These are phyloP conservation scores for Zelleria hepariella DNA, from an alignment of 2,888 invertebrate genomes.

Conservation along the genomic window DNA sequence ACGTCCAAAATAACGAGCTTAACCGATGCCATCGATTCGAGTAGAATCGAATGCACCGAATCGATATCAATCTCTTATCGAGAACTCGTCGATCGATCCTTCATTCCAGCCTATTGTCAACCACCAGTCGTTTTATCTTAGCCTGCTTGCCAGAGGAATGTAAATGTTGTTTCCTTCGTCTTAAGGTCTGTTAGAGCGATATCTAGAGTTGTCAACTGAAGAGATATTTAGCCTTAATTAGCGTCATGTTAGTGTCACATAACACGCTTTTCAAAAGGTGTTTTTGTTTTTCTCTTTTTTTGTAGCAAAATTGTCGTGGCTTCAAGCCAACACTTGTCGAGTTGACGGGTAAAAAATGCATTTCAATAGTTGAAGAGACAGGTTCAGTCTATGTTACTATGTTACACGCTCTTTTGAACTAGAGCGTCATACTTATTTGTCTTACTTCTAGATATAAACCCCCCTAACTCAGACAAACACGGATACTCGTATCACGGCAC, in stretches of 20 bases:
- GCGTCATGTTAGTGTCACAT: constrained; percentile 38
- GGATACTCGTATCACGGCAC: too few relatives aligned
- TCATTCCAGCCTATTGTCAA: constrained; percentile 53
- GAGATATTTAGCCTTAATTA: constrained; percentile 28
- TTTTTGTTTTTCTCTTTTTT: background rate
- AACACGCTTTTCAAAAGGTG: constrained; percentile 5
- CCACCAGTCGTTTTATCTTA: constrained; percentile 10
- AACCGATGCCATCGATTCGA: constrained; percentile 33
- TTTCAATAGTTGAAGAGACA: too few relatives aligned
- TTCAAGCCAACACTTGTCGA: too few relatives aligned
- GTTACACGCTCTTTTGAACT: too few relatives aligned
- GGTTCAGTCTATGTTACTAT: too few relatives aligned
- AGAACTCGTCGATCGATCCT: constrained; percentile 38
- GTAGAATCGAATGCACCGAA: constrained; percentile 13
- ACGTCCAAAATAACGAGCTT: constrained; percentile 41
- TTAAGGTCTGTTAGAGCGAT: background rate
- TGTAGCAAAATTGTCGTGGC: background rate
- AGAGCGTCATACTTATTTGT: too few relatives aligned
- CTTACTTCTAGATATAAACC: too few relatives aligned
- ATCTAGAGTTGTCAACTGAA: background rate
- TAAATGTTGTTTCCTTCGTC: background rate
- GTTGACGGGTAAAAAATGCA: background rate
- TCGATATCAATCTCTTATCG: constrained; percentile 42
- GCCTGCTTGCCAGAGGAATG: background rate
- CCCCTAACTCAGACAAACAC: too few relatives aligned